These are phyloP conservation scores for Heliconius aoede DNA, from an alignment of 2,888 invertebrate genomes.

Conservation along the genomic window DNA sequence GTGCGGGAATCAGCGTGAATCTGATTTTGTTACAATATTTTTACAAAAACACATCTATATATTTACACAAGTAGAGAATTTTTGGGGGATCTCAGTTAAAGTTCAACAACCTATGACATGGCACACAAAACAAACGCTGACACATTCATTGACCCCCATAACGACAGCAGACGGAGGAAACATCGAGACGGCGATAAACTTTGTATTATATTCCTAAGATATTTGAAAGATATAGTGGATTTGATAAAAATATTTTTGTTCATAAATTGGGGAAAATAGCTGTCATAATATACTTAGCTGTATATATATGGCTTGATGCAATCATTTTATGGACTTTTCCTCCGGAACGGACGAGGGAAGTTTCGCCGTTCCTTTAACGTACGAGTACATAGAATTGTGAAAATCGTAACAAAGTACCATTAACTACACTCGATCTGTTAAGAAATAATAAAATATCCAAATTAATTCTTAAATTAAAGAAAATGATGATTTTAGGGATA, in stretches of 20 bases:
- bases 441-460: too few relatives aligned
- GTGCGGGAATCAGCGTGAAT: too few relatives aligned
- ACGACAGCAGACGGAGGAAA: conserved; percentile 19
- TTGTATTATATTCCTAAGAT: conserved; percentile 17
- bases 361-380: too few relatives aligned
- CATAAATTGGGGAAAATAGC: background rate
- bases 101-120: conserved; percentile 16
- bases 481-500: too few relatives aligned
- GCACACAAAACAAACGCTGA: conserved; percentile 25
- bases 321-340: background rate
- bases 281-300: background rate
- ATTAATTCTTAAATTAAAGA: too few relatives aligned
- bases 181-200: conserved; percentile 16
- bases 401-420: too few relatives aligned
- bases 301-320: background rate
- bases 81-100: conserved; percentile 14
- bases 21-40: too few relatives aligned
- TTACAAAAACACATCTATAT: too few relatives aligned
- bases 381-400: too few relatives aligned
- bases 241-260: background rate
- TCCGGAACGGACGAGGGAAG: background rate
- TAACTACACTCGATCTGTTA: too few relatives aligned
- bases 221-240: conserved; percentile 2
- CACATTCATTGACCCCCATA: conserved; percentile 25
- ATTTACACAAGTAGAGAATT: background rate